These are phyloP conservation scores for Craterocephalus amniculus DNA, from an alignment of 2,797 vertebrate genomes.

Conservation along the genomic window DNA sequence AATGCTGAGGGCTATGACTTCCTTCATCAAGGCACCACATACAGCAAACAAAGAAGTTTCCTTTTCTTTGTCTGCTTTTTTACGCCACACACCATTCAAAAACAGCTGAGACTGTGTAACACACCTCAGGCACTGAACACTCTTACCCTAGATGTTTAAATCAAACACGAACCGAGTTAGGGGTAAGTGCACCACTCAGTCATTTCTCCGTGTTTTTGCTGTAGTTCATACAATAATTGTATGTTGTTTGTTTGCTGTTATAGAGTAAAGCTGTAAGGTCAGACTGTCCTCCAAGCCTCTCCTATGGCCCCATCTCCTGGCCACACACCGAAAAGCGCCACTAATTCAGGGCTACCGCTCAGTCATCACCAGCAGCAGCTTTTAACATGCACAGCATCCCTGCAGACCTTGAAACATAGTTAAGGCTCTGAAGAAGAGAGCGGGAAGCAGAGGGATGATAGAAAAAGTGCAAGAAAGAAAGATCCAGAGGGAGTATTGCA, in stretches of 20 bases:
- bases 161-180: slow-evolving; percentile 17
- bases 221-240: neutral
- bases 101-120: neutral
- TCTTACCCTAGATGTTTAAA: slow-evolving; percentile 4
- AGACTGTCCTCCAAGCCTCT: slow-evolving; percentile 69
- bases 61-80: slow-evolving; percentile 9
- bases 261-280: slow-evolving; percentile 53
- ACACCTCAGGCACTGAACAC: neutral
- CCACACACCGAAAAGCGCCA: slow-evolving; percentile 59
- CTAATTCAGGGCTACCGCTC: slow-evolving; percentile 2
- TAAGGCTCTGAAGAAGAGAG: slow-evolving; percentile 47
- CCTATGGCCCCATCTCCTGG: slow-evolving; percentile 83
- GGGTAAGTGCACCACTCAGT: slow-evolving; percentile 16
- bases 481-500: slow-evolving; percentile 22
- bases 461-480: slow-evolving; percentile 20
- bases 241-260: slow-evolving; percentile 6
- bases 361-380: slow-evolving; percentile 34
- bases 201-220: slow-evolving; percentile 30
- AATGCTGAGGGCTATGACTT: slow-evolving; percentile 3
- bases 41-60: slow-evolving; percentile 5
- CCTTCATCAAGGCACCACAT: slow-evolving; percentile 20
- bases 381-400: slow-evolving; percentile 45
- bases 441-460: slow-evolving; percentile 23
- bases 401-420: slow-evolving; percentile 45
- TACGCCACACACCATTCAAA: neutral